phyloP scores from a whole-genome alignment of 2,888 invertebrate species.

The Dynastes hyllus region DNA sequence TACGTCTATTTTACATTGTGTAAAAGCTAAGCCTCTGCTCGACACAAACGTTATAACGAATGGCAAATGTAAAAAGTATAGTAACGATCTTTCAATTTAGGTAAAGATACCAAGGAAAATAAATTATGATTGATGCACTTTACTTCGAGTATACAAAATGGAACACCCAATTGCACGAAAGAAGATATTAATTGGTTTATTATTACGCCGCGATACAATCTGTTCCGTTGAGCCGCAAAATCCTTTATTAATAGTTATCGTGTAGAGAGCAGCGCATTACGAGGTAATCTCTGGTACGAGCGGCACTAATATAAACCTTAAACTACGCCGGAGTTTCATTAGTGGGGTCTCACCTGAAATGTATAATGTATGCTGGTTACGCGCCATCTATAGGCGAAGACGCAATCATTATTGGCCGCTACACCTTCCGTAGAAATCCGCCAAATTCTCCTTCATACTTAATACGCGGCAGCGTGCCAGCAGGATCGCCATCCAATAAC shows the following conservation, averaged over 20 bases:
- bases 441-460: constrained; percentile 49
- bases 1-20: no score
- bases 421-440: constrained; percentile 44
- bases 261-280: constrained; percentile 11
- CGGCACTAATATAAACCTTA: constrained; percentile 42
- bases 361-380: constrained; percentile 39
- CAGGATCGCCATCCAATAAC: constrained; percentile 64
- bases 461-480: constrained; percentile 58
- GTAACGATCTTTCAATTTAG: no score
- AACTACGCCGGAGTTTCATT: constrained; percentile 36
- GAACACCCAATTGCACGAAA: background rate
- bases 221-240: constrained; percentile 28
- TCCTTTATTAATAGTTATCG: constrained; percentile 43
- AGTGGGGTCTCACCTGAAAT: constrained; percentile 46
- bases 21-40: no score
- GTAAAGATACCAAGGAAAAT: no score
- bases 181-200: constrained; percentile 30
- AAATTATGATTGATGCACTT: background rate
- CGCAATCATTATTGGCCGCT: constrained; percentile 45
- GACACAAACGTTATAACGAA: no score
- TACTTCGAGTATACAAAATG: background rate
- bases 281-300: constrained; percentile 22
- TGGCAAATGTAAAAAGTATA: no score
- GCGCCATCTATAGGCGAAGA: constrained; percentile 41
- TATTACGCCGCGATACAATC: constrained; percentile 29